These are phyloP conservation scores for Drosophila fungiperda DNA, from an alignment of 2,888 invertebrate species.

Conservation along the genomic window DNA sequence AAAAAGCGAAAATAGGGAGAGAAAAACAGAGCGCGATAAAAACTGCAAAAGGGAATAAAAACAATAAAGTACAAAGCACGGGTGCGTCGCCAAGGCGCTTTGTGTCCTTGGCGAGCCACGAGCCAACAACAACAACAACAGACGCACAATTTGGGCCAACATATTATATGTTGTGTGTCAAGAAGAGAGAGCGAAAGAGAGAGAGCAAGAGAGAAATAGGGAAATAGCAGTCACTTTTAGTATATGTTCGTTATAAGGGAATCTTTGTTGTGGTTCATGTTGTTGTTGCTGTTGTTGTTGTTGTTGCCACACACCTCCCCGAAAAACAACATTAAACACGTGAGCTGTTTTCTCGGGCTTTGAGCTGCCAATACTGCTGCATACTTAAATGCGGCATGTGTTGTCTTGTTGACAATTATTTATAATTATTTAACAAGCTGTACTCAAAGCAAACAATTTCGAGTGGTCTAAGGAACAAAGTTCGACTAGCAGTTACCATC, in stretches of 20 bases:
- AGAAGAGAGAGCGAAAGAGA: background rate
- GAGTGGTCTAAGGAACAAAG: rapidly evolving
- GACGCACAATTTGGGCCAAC: slow-evolving; percentile 64
- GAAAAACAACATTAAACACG: slow-evolving; percentile 14
- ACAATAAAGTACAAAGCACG: slow-evolving; percentile 59
- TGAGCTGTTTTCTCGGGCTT: background rate
- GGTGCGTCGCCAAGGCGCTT: slow-evolving; percentile 70
- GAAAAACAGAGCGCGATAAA: background rate
- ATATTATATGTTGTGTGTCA: slow-evolving; percentile 54
- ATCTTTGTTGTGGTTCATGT: background rate
- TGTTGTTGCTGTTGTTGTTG: background rate
- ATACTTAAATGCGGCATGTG: background rate
- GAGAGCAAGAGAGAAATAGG: background rate
- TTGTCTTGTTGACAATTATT: slow-evolving; percentile 2
- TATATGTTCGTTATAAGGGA: slow-evolving; percentile 13
- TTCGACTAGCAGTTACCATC: slow-evolving; percentile 1
- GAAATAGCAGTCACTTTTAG: background rate
- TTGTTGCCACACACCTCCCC: background rate
- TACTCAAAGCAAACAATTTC: background rate
- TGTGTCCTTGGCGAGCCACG: slow-evolving; percentile 61
- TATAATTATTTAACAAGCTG: slow-evolving; percentile 8
- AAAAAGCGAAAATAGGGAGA: background rate
- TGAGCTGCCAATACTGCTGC: background rate
- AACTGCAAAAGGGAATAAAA: slow-evolving; percentile 62
- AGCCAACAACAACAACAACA: slow-evolving; percentile 5